phyloP scores from a whole-genome alignment of 2,888 invertebrate species.

The Nowickia ferox region DNA sequence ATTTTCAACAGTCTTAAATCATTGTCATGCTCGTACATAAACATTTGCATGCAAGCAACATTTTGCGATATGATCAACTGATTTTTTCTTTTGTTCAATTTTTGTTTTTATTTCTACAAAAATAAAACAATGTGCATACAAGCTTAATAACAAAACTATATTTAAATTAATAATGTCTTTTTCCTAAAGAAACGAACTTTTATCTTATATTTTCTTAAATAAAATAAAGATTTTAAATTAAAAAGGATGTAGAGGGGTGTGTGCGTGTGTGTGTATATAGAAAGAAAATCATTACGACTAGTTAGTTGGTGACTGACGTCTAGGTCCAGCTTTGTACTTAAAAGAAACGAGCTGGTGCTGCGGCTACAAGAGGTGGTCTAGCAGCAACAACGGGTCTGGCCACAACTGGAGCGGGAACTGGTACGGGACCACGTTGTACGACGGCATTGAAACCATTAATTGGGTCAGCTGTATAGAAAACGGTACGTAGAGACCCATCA shows the following conservation, averaged over 20 bases:
- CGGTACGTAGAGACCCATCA: conserved; percentile 80
- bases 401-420: conserved; percentile 75
- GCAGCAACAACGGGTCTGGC: conserved; percentile 74
- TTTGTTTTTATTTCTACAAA: conserved; percentile 15
- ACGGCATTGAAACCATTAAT: conserved; percentile 81
- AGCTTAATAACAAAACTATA: conserved; percentile 62
- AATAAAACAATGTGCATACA: conserved; percentile 40
- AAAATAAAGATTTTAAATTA: conserved; percentile 20
- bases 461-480: conserved; percentile 80
- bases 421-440: conserved; percentile 86
- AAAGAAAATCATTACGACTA: conserved; percentile 16
- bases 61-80: conserved; percentile 49
- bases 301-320: neutral
- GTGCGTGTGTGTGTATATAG: neutral
- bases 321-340: conserved; percentile 30
- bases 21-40: conserved; percentile 64
- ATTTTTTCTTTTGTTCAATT: conserved; percentile 32
- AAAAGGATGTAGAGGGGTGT: conserved; percentile 13
- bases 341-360: conserved; percentile 73
- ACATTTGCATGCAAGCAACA: conserved; percentile 49
- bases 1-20: conserved; percentile 66
- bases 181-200: conserved; percentile 33
- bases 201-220: conserved; percentile 9
- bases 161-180: conserved; percentile 63
- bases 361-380: conserved; percentile 73